These are phyloP conservation scores for Meloidogyne chitwoodi DNA, from an alignment of 1,140 invertebrate genomes.

Conservation along the genomic window DNA sequence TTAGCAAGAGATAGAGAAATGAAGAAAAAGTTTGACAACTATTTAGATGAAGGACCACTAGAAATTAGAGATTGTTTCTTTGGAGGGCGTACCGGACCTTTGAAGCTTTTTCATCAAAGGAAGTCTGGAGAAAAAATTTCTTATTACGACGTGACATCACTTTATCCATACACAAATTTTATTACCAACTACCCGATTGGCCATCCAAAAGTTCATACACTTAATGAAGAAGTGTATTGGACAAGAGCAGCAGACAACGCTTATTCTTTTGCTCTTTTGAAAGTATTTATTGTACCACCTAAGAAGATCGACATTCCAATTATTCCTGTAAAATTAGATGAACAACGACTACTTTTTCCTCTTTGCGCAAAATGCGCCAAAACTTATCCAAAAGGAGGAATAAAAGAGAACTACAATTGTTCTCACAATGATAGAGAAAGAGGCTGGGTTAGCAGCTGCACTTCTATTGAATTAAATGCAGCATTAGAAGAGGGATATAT, in stretches of 20 bases:
- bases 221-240: background rate
- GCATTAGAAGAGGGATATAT: background rate
- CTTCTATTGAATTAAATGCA: slow-evolving; percentile 7
- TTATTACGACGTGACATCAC: slow-evolving; percentile 1
- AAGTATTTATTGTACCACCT: background rate
- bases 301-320: background rate
- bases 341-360: background rate
- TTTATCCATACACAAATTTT: slow-evolving; percentile 7
- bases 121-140: background rate
- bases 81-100: too few species aligned
- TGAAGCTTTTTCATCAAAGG: background rate
- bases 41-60: too few species aligned
- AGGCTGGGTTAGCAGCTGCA: slow-evolving; percentile 4
- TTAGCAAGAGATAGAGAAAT: too few species aligned
- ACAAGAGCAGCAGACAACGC: background rate
- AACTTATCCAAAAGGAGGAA: background rate
- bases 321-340: background rate
- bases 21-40: too few species aligned
- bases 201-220: background rate
- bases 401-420: slow-evolving; percentile 3
- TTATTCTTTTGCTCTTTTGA: background rate
- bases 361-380: background rate
- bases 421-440: background rate
- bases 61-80: too few species aligned
- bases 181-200: background rate